Conservation (phyloP, 2,113 vertebrate species). For the Columbina picui region DNA sequence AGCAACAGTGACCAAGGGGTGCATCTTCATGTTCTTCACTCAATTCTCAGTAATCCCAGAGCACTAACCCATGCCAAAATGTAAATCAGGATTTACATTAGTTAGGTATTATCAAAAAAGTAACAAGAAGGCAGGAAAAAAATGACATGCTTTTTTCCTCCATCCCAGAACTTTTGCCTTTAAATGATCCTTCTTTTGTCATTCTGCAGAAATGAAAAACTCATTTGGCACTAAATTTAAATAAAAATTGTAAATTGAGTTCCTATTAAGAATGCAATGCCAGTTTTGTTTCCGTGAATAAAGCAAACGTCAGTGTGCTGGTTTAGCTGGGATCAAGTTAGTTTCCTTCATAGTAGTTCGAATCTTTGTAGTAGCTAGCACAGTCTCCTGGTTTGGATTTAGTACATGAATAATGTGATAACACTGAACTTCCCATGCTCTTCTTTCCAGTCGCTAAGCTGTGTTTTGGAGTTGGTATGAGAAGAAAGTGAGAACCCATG, state of each 20-base stretch:
- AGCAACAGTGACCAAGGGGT: background rate
- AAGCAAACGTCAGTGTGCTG: background rate
- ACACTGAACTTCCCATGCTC: too few relatives aligned
- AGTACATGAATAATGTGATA: too few relatives aligned
- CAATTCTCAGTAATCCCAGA: background rate
- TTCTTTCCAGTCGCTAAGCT: too few relatives aligned
- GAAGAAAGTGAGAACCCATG: too few relatives aligned
- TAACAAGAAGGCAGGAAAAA: background rate
- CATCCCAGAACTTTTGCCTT: background rate
- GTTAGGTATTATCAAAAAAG: background rate
- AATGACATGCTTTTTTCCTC: background rate
- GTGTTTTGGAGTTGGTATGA: too few relatives aligned
- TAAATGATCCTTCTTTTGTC: background rate
- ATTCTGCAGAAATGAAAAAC: background rate
- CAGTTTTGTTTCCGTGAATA: background rate
- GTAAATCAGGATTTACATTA: background rate
- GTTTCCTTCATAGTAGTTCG: too few relatives aligned
- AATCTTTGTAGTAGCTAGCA: too few relatives aligned
- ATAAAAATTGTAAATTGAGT: background rate
- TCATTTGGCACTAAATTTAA: background rate
- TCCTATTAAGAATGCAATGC: background rate
- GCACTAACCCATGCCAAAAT: background rate
- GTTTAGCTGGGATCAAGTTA: too few relatives aligned
- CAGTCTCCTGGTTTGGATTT: too few relatives aligned
- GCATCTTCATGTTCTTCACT: background rate